A percentile compares a stretch with the other conserved stretches of the same genome.
Evolutionary conservation across 2,113 vertebrate species (phyloP).

Genomic region (Salvelinus namaycush): DNA sequence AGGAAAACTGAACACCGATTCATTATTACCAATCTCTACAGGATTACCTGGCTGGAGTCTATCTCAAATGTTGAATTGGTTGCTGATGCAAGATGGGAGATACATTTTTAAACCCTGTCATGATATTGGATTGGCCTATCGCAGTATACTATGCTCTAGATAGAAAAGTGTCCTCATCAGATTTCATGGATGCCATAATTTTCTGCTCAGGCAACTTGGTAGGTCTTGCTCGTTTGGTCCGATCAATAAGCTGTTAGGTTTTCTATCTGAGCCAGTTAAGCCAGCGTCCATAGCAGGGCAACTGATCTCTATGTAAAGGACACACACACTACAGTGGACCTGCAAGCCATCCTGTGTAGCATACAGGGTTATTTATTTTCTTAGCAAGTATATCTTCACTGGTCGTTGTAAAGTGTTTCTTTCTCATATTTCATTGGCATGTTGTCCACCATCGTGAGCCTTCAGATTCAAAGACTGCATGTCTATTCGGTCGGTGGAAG

Average conservation of each 20-base stretch:
- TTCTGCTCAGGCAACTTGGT: conserved; percentile 48
- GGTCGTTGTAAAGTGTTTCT: neutral
- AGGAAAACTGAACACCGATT: neutral
- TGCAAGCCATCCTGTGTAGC: neutral
- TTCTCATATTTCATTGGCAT: neutral
- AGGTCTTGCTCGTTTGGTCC: conserved; percentile 41
- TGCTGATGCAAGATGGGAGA: neutral
- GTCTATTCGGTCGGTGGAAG: too few relatives aligned
- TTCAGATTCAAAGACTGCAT: neutral
- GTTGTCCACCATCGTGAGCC: neutral
- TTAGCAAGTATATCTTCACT: neutral
- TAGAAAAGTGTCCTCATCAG: conserved; percentile 59
- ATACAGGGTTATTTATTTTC: neutral
- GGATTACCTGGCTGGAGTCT: conserved; percentile 9
- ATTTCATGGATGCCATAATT: conserved; percentile 57
- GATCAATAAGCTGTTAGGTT: too few relatives aligned
- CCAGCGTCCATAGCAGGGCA: conserved; percentile 10
- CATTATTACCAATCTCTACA: conserved; percentile 13
- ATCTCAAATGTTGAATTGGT: too few relatives aligned
- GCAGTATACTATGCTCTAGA: conserved; percentile 21
- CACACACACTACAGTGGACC: neutral
- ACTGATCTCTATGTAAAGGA: conserved; percentile 36
- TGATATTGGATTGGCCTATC: neutral
- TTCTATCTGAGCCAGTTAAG: conserved; percentile 24
- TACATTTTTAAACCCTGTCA: conserved; percentile 18